Evolutionary conservation across 1,140 invertebrate species (phyloP).

Genomic region (Rhynchophorus ferrugineus): DNA sequence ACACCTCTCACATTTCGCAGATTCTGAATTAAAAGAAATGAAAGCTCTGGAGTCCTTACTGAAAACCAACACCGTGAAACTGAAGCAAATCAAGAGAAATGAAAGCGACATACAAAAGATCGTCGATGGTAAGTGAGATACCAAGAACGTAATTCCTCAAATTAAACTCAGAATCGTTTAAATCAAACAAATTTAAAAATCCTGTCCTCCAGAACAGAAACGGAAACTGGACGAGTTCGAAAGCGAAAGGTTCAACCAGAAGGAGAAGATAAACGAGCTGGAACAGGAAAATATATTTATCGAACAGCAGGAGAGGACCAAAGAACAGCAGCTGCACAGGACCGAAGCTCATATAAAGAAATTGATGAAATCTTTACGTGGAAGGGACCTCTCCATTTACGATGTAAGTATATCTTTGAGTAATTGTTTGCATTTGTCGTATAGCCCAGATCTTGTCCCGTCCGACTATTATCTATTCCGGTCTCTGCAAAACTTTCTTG

Average conservation of each 20-base stretch:
- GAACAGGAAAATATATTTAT: constrained; percentile 36
- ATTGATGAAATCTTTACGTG: constrained; percentile 24
- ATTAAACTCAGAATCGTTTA: no score
- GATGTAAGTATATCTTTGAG: constrained; percentile 27
- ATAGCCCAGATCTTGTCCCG: no score
- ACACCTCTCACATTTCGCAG: no score
- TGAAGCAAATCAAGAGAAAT: constrained; percentile 22
- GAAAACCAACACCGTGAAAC: constrained; percentile 14
- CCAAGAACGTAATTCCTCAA: no score
- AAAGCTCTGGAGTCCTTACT: constrained; percentile 32
- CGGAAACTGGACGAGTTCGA: constrained; percentile 23
- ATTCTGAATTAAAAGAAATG: constrained; percentile 29
- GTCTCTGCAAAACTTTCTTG: no score
- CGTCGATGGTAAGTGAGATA: constrained; percentile 26
- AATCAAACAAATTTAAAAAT: no score
- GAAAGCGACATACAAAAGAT: constrained; percentile 21
- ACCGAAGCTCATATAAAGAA: constrained; percentile 30
- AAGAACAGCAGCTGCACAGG: constrained; percentile 38
- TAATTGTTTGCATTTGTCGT: constrained; percentile 1
- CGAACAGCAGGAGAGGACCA: constrained; percentile 34
- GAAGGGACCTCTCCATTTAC: constrained; percentile 25
- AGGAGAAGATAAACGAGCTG: constrained; percentile 20
- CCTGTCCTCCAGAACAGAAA: constrained; percentile 27
- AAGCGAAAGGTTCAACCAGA: constrained; percentile 12
- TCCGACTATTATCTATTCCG: no score